phyloP scores from a whole-genome alignment of 2,113 vertebrate genomes.

The Regulus satrapa region DNA sequence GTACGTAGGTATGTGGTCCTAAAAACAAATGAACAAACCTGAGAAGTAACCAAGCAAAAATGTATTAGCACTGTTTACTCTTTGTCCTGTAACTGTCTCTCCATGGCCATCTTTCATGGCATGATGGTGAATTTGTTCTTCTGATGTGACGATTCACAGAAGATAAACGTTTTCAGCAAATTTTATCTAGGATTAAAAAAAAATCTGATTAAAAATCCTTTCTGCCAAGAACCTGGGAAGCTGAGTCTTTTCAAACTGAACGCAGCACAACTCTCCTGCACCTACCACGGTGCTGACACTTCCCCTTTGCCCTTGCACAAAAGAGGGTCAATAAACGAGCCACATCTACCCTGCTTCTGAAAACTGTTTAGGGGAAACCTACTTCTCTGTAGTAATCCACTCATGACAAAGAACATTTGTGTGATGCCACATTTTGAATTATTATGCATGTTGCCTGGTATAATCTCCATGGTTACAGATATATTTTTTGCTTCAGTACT shows the following conservation, averaged over 20 bases:
- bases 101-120: neutral
- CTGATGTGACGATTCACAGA: neutral
- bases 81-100: neutral
- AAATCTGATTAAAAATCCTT: too few species aligned
- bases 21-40: neutral
- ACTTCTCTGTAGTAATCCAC: neutral
- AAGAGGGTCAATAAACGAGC: neutral
- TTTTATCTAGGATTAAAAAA: neutral
- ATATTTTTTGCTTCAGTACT: slow-evolving; percentile 42
- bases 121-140: neutral
- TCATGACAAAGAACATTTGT: slow-evolving; percentile 37
- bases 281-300: neutral
- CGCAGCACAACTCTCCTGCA: neutral
- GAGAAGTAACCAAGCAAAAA: neutral
- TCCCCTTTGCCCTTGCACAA: neutral
- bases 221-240: neutral
- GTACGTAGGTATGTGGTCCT: neutral
- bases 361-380: neutral
- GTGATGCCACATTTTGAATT: slow-evolving; percentile 31
- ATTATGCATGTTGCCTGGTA: slow-evolving; percentile 36
- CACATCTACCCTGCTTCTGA: neutral
- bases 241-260: neutral
- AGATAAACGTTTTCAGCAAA: neutral
- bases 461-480: slow-evolving; percentile 61
- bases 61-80: neutral